A percentile compares a stretch with the other conserved stretches of the same genome.
phyloP scores from a whole-genome alignment of 2,888 invertebrate genomes.

The Caenorhabditis drosophilae region DNA sequence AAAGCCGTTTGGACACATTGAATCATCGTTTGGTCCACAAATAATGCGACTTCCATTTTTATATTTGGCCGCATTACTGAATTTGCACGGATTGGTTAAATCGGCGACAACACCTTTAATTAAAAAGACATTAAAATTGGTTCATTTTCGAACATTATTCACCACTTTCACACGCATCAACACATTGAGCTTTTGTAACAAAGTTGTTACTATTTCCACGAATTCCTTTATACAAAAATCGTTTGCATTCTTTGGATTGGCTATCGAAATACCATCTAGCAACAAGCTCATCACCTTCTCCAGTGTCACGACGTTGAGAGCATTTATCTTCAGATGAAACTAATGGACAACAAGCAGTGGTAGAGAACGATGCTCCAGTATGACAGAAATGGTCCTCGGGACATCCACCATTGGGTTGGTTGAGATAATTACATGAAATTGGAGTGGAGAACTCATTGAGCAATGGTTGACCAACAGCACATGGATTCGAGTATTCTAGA shows the following conservation, averaged over 20 bases:
- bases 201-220: conserved; percentile 68
- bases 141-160: no score
- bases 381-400: conserved; percentile 59
- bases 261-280: conserved; percentile 67
- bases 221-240: conserved; percentile 66
- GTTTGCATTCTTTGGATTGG: conserved; percentile 55
- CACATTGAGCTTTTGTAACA: conserved; percentile 61
- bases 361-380: conserved; percentile 58
- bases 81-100: conserved; percentile 60
- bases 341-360: conserved; percentile 64
- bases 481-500: conserved; percentile 60
- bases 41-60: conserved; percentile 41
- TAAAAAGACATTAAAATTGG: no score
- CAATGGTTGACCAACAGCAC: conserved; percentile 60
- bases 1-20: conserved; percentile 60
- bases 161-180: conserved; percentile 57
- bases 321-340: conserved; percentile 50
- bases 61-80: conserved; percentile 54
- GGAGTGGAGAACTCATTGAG: conserved; percentile 62
- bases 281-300: conserved; percentile 62
- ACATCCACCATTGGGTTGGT: conserved; percentile 65
- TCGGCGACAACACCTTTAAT: conserved; percentile 35
- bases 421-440: conserved; percentile 65
- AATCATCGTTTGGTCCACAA: conserved; percentile 51
- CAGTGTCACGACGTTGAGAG: conserved; percentile 49